phyloP scores from a whole-genome alignment of 2,113 vertebrate species.

The Nematolebias whitei region DNA sequence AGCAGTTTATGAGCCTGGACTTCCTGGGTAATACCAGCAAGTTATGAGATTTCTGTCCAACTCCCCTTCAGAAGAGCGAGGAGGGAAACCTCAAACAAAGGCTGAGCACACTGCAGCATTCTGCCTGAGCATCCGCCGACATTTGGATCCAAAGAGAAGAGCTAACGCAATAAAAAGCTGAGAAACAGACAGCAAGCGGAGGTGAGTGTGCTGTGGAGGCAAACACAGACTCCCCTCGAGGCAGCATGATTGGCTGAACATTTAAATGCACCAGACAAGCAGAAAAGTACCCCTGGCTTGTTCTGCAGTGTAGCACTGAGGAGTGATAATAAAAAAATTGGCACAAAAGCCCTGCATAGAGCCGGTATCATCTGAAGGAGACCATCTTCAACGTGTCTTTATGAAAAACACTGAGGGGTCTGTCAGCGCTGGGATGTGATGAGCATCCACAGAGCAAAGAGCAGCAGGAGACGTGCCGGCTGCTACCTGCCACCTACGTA shows the following conservation, averaged over 20 bases:
- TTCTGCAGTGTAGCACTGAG: background rate
- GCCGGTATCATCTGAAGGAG: slow-evolving; percentile 19
- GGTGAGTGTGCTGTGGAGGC: background rate
- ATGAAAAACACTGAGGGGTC: slow-evolving; percentile 10
- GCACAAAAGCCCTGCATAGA: slow-evolving; percentile 34
- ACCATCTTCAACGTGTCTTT: background rate
- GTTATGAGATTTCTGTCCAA: slow-evolving; percentile 6
- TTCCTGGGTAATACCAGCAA: background rate
- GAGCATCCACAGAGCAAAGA: slow-evolving; percentile 25
- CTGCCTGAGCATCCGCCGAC: slow-evolving; percentile 10
- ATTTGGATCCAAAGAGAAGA: slow-evolving; percentile 25
- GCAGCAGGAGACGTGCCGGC: slow-evolving; percentile 13
- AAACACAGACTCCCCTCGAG: slow-evolving; percentile 23
- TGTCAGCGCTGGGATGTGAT: slow-evolving; percentile 41
- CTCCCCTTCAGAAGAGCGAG: background rate
- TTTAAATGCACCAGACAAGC: slow-evolving; percentile 57
- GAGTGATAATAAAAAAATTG: slow-evolving; percentile 15
- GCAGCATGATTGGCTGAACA: slow-evolving; percentile 48
- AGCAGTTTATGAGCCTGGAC: background rate
- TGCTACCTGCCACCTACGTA: slow-evolving; percentile 28
- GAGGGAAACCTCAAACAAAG: slow-evolving; percentile 18
- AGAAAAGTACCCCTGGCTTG: slow-evolving; percentile 42
- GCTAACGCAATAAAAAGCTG: slow-evolving; percentile 5
- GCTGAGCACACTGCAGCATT: background rate
- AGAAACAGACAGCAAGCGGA: background rate